phyloP scores from a whole-genome alignment of 2,888 invertebrate genomes.

The Lasiommata megera region DNA sequence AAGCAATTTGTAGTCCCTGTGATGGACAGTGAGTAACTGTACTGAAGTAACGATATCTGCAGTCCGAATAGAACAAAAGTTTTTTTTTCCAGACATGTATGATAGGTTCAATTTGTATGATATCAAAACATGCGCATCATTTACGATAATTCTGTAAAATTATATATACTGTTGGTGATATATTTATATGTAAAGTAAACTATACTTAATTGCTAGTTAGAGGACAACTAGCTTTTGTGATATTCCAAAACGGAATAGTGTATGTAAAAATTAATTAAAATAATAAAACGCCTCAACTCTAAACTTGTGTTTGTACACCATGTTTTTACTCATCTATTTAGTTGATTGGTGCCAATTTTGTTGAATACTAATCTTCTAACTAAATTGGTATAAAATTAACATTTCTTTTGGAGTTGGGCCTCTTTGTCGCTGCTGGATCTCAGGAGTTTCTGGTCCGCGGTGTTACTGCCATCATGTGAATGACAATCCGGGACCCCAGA shows the following conservation, averaged over 20 bases:
- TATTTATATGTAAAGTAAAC: constrained; percentile 33
- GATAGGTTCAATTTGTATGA: constrained; percentile 11
- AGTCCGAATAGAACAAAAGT: not conserved
- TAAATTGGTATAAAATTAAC: too few species aligned
- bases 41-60: not conserved
- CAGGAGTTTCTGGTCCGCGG: too few species aligned
- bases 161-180: constrained; percentile 26
- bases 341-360: too few species aligned
- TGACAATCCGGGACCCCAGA: too few species aligned
- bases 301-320: constrained; percentile 34
- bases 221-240: constrained; percentile 50
- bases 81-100: not conserved
- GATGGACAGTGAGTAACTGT: not conserved
- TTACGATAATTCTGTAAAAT: constrained; percentile 25
- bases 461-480: too few species aligned
- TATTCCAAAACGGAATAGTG: constrained; percentile 48
- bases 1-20: not conserved
- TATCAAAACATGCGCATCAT: constrained; percentile 32
- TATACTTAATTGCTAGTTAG: constrained; percentile 31
- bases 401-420: too few species aligned
- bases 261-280: constrained; percentile 50
- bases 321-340: too few species aligned
- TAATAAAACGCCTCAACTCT: constrained; percentile 66
- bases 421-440: too few species aligned
- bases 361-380: too few species aligned